Evolutionary conservation across 2,888 invertebrate genomes (phyloP), one percentile per base, ranked within the genome.

Genomic region (Tribolium freemani): DNA sequence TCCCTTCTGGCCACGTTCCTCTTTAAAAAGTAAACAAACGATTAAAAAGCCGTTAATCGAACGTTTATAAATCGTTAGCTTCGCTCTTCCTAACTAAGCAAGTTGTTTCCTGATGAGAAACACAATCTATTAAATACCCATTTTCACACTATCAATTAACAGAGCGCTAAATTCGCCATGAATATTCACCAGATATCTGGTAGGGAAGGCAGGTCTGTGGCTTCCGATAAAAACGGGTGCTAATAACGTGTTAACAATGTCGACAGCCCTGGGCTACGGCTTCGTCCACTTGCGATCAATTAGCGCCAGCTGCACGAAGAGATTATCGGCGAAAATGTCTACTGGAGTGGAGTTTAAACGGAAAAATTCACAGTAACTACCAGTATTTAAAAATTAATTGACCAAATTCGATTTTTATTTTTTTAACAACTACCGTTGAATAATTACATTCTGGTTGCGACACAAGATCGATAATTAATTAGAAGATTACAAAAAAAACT

Each of bases 61-160:
- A 44, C 20, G 60, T 60, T 56, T 72, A 61, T 53, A 57, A 69
- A 68, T 45, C 54, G 66, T 71, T 61, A 54, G 48, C 26, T n/a
- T 10, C 46, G 20, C 30, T 16, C 11, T 50, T 26, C 48, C 38
- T 60, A 57, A 50, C 51, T 26, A 60, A 58, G 57, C 54, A 48
- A 68, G 56, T 68, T 61, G 57, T 67, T 60, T 60, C 58, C 50
- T 50, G 54, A 26, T 50, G 71, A 57, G 53, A 44, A 74, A 76
- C 76, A 73, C 66, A 72, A 77, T 76, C 79, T 78, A 80, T 82
- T 81, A 81, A 80, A 79, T 74, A 76, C 73, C 78, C 79, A 79
- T 81, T 81, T 80, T 75, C 80, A 80, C 79, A 78, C 80, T 80
- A 79, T 81, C 79, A 81, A 81, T 81, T 81, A 81, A 79, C 79